Evolutionary conservation across 2,113 vertebrate genomes (phyloP).

Genomic region (Origma solitaria): DNA sequence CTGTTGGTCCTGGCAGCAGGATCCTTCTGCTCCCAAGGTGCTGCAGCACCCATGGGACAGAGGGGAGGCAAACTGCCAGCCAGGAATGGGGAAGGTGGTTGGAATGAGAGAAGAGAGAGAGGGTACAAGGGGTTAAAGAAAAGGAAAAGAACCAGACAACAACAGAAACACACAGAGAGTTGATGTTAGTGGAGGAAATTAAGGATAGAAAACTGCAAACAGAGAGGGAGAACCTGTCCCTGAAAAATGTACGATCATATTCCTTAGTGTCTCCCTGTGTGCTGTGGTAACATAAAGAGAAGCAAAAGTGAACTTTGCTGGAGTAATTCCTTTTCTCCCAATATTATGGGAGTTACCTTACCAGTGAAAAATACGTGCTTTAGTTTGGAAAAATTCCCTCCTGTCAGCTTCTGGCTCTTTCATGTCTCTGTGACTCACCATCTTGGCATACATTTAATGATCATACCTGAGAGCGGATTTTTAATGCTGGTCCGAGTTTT

Average conservation of each 20-base stretch:
- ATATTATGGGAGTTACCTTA: background rate
- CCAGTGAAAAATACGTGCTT: background rate
- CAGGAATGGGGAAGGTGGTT: background rate
- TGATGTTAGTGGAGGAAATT: background rate
- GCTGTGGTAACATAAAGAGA: background rate
- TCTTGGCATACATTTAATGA: background rate
- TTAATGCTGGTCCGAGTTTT: conserved; percentile 91
- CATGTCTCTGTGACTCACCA: background rate
- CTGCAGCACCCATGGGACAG: background rate
- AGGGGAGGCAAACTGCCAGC: background rate
- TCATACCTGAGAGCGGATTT: conserved; percentile 93
- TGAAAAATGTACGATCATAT: accelerated
- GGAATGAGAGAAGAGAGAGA: background rate
- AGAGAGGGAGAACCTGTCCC: background rate
- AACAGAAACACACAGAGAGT: background rate
- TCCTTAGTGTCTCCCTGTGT: background rate
- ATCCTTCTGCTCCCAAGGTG: background rate
- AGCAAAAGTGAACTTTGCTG: background rate
- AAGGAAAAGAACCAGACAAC: background rate
- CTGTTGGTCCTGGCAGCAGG: background rate
- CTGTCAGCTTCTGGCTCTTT: background rate
- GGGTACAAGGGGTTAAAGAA: background rate
- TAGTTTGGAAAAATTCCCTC: background rate
- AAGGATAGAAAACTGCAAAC: background rate
- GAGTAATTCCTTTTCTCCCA: background rate